Evolutionary conservation across 2,113 vertebrate genomes (phyloP), one percentile per base, ranked within the genome.

Genomic region (Semnornis frantzii): DNA sequence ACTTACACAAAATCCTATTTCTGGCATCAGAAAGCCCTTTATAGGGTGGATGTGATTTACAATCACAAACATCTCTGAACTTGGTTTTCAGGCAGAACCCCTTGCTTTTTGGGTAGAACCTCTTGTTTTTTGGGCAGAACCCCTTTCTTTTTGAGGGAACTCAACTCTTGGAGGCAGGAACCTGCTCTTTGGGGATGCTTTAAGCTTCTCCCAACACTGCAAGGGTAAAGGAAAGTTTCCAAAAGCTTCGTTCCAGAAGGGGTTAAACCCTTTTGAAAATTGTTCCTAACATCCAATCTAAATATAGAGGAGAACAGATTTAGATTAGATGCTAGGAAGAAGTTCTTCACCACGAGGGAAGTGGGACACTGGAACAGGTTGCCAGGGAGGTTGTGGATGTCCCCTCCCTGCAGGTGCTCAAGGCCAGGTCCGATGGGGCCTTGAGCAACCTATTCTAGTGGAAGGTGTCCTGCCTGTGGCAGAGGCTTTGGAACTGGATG

Each of bases 1-100:
- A 72, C 60, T 84, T 63, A 71, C 37, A 91, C 62, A 85, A 92
- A 93, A 72, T 96, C n/a, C 85, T 42, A 24, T 14, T 86, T 58
- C 82, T 92, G 92, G 81, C 54, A 87, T 0, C 8, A 91, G 69
- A 92, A 94, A 80, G 72, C 46, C 28, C 80, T 77, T 83, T 72
- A 65, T 50, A 63, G 79, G 87, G 37, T 75, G 65, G 89, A 88
- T 94, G 64, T 31, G 62, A 92, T 78, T 92, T 83, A 89, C 55
- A 78, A 37, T 90, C 62, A 81, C 85, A 85, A 85, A 88, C 58
- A 86, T 68, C 70, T 78, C 88, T 46, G 76, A 78, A 57, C 60
- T 77, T 64, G 44, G 82, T 86, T 93, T 95, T 86, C 69, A 88
- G 52, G 87, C 10, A 57, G 21, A 91, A 15, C 30, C 54, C 64